Evolutionary conservation across 1,140 invertebrate genomes (phyloP).

Genomic region (Macrosteles quadrilineatus): DNA sequence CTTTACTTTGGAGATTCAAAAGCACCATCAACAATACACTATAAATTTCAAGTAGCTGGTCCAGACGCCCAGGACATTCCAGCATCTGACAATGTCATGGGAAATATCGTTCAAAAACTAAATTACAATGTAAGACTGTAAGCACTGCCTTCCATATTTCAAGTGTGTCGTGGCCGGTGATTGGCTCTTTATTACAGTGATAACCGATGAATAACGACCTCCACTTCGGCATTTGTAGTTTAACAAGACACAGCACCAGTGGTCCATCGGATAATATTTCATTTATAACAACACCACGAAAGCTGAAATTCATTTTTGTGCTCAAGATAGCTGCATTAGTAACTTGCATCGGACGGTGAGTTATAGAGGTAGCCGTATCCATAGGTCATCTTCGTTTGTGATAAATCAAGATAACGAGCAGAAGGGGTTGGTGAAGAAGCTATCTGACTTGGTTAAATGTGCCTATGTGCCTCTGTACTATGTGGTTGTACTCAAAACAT

Average conservation of each 20-base stretch:
- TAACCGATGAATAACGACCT: neutral
- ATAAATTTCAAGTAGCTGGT: too few relatives aligned
- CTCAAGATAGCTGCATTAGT: neutral
- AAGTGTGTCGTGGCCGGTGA: neutral
- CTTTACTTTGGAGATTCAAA: too few relatives aligned
- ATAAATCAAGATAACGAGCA: neutral
- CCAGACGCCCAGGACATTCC: too few relatives aligned
- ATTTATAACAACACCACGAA: conserved; percentile 13
- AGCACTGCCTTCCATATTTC: too few relatives aligned
- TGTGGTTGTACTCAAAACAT: too few relatives aligned
- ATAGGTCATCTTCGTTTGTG: neutral
- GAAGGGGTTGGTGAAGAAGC: too few relatives aligned
- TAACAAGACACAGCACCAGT: conserved; percentile 6
- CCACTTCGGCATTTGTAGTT: neutral
- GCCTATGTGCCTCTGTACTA: too few relatives aligned
- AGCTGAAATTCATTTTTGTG: conserved; percentile 7
- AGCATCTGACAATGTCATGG: too few relatives aligned
- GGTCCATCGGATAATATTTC: neutral
- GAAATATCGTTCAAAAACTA: too few relatives aligned
- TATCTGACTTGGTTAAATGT: too few relatives aligned
- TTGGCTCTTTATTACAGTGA: neutral
- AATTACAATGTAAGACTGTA: too few relatives aligned
- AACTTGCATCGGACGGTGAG: neutral
- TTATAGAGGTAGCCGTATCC: neutral
- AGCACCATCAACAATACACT: too few relatives aligned